Evolutionary conservation across 2,113 vertebrate genomes (phyloP).

Genomic region (Gopherus evgoodei): DNA sequence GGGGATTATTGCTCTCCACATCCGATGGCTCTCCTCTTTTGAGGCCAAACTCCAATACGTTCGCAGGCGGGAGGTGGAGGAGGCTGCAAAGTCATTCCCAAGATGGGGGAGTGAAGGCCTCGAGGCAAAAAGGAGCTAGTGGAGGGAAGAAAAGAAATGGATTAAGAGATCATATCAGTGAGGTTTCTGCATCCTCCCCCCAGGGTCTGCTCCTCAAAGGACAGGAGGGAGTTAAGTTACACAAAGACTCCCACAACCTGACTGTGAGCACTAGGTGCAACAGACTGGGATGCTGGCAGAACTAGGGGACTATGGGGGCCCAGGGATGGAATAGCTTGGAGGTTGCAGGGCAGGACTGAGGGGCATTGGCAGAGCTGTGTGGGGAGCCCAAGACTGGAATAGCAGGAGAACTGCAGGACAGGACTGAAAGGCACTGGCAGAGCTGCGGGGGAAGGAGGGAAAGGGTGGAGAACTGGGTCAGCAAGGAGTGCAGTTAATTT

Average conservation of each 20-base stretch:
- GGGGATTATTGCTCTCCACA: conserved; percentile 70
- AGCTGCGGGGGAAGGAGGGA: neutral
- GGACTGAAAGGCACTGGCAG: neutral
- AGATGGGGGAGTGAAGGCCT: conserved; percentile 57
- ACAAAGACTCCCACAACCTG: neutral
- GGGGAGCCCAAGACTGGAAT: neutral
- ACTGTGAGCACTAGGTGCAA: neutral
- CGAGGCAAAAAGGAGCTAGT: conserved; percentile 71
- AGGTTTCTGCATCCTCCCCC: conserved; percentile 66
- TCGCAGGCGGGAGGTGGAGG: conserved; percentile 54
- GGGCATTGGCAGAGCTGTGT: neutral
- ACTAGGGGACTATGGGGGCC: neutral
- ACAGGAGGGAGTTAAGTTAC: neutral
- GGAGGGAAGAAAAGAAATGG: conserved; percentile 74
- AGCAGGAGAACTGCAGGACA: neutral
- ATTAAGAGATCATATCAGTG: conserved; percentile 58
- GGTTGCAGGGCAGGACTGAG: neutral
- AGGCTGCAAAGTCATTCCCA: conserved; percentile 60
- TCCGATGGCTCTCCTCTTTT: conserved; percentile 53
- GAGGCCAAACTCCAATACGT: conserved; percentile 52
- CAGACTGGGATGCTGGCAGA: neutral
- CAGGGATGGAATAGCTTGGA: neutral
- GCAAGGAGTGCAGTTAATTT: neutral
- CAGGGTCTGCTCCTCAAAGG: conserved; percentile 45
- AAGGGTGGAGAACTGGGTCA: neutral